These are phyloP conservation scores for Cercopithecus mona DNA, from an alignment of 2,113 vertebrate genomes.

Conservation along the genomic window DNA sequence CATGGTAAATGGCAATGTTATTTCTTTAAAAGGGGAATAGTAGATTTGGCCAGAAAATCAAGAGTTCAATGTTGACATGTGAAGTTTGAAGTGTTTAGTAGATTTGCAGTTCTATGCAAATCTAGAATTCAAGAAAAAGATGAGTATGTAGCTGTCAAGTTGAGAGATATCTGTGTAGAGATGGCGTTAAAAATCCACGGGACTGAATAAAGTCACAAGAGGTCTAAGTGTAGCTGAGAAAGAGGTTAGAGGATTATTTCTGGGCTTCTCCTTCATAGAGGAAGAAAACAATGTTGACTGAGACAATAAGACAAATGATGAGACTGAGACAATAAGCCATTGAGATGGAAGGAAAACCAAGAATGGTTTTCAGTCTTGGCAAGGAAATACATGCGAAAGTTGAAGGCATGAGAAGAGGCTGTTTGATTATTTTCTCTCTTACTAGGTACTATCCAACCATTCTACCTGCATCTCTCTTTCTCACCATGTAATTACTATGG, in stretches of 20 bases:
- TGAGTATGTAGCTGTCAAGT: neutral
- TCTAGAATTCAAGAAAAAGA: neutral
- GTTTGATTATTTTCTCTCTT: neutral
- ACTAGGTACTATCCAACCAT: neutral
- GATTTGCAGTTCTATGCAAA: neutral
- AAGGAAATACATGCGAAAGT: neutral
- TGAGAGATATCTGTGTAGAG: neutral
- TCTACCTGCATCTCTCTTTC: fast-evolving
- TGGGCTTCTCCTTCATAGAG: fast-evolving
- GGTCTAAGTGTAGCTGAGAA: neutral
- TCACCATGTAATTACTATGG: neutral
- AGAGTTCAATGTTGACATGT: neutral
- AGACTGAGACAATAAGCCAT: neutral
- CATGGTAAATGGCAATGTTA: neutral
- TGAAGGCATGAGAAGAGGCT: fast-evolving
- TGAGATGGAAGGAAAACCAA: neutral
- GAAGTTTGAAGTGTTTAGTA: neutral
- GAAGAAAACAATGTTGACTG: neutral
- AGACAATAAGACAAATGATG: neutral
- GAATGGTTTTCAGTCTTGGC: neutral
- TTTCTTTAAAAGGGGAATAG: neutral
- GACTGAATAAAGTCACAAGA: neutral
- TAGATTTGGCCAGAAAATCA: neutral
- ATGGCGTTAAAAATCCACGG: neutral
- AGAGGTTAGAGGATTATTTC: neutral